Evolutionary conservation across 2,113 vertebrate species (phyloP).

Genomic region (Talpa occidentalis): DNA sequence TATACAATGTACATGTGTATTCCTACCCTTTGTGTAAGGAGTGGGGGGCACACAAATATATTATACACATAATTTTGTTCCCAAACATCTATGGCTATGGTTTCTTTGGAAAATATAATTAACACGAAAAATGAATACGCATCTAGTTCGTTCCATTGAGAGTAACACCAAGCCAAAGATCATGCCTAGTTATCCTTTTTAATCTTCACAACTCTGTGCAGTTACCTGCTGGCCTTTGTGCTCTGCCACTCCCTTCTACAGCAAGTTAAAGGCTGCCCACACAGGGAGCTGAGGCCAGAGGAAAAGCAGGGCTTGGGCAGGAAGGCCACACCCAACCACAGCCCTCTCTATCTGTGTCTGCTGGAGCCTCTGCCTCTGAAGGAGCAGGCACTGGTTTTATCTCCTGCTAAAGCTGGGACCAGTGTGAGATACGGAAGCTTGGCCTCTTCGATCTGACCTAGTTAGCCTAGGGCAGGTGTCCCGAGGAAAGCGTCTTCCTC

Average conservation of each 20-base stretch:
- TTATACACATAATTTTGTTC: too few relatives aligned
- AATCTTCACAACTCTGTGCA: not conserved
- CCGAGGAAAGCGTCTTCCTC: not conserved
- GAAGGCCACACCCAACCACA: too few relatives aligned
- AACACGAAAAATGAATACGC: too few relatives aligned
- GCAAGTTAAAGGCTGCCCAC: not conserved
- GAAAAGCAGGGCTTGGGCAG: not conserved
- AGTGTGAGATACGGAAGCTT: not conserved
- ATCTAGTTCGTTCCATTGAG: too few relatives aligned
- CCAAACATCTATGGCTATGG: too few relatives aligned
- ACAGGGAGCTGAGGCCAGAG: not conserved
- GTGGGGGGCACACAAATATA: too few relatives aligned
- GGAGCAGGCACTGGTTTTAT: not conserved
- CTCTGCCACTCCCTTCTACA: not conserved
- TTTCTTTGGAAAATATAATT: too few relatives aligned
- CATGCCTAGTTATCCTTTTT: too few relatives aligned
- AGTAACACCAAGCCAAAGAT: too few relatives aligned
- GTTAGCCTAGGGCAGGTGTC: not conserved
- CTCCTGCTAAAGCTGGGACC: not conserved
- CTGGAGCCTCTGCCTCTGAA: not conserved
- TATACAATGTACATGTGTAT: too few relatives aligned
- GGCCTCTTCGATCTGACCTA: not conserved
- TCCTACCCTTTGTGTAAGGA: too few relatives aligned
- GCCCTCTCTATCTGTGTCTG: too few relatives aligned
- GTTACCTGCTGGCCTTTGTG: not conserved